These are phyloP conservation scores for Cotesia vestalis DNA, from an alignment of 1,140 invertebrate genomes.

Conservation along the genomic window DNA sequence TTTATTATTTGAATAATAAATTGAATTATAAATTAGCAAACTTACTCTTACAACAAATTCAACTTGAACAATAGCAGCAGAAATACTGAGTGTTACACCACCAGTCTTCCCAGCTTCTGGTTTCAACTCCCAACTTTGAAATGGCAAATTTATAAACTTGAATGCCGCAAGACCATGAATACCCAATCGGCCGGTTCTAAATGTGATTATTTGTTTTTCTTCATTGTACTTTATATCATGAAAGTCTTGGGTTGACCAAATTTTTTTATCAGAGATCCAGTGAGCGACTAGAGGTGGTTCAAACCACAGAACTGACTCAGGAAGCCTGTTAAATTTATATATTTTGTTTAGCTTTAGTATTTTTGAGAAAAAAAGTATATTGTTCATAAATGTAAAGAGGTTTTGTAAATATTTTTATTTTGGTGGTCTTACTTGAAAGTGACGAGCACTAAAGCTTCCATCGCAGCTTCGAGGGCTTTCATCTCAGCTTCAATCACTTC, in stretches of 20 bases:
- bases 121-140: conserved; percentile 84
- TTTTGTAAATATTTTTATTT: conserved; percentile 6
- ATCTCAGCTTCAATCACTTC: conserved; percentile 84
- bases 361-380: too few relatives aligned
- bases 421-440: conserved; percentile 70
- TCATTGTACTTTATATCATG: conserved; percentile 86
- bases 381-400: too few relatives aligned
- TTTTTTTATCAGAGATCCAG: conserved; percentile 71
- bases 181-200: conserved; percentile 78
- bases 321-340: conserved; percentile 66
- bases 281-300: conserved; percentile 82
- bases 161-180: conserved; percentile 79
- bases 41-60: conserved; percentile 73
- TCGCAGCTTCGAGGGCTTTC: conserved; percentile 75
- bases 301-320: conserved; percentile 81
- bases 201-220: conserved; percentile 79
- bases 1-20: neutral
- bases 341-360: neutral
- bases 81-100: conserved; percentile 71
- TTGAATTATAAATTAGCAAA: neutral
- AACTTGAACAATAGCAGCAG: conserved; percentile 74
- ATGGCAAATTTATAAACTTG: conserved; percentile 82
- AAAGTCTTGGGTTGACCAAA: conserved; percentile 80
- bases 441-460: conserved; percentile 77
- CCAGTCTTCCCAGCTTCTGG: conserved; percentile 69